Conservation (phyloP, 2,888 invertebrate species). For the Archips xylosteana region DNA sequence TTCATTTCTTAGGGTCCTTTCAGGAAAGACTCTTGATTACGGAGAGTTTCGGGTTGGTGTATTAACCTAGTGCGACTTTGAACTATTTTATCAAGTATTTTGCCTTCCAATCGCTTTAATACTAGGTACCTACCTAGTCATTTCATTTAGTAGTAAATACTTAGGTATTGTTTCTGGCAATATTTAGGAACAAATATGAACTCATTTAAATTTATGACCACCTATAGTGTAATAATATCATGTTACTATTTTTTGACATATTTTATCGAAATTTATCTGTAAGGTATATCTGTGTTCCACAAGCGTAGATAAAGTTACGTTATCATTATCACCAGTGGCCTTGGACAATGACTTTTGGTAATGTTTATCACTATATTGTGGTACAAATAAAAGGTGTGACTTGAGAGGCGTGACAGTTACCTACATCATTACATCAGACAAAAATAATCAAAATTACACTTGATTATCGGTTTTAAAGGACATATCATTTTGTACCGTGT, state of each 20-base stretch:
- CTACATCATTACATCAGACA: conserved; percentile 14
- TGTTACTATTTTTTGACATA: neutral
- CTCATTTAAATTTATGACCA: neutral
- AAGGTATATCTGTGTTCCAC: neutral
- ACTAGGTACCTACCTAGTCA: too few species aligned
- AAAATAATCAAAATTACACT: conserved; percentile 12
- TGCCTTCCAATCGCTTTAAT: too few species aligned
- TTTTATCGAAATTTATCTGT: conserved; percentile 8
- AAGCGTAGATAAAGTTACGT: conserved; percentile 8
- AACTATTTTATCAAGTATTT: too few species aligned
- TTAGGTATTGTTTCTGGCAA: too few species aligned
- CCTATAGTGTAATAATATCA: neutral
- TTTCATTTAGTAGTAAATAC: too few species aligned
- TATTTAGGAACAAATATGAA: neutral
- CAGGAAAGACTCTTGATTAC: too few species aligned
- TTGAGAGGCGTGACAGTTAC: conserved; percentile 19
- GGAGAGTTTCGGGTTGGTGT: too few species aligned
- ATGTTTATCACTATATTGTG: neutral
- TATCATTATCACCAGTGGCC: conserved; percentile 23
- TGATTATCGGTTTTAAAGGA: conserved; percentile 6
- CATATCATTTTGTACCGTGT: conserved; percentile 6
- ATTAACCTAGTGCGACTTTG: too few species aligned
- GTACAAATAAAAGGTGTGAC: conserved; percentile 13
- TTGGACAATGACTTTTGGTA: conserved; percentile 16
- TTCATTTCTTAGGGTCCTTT: too few species aligned